Evolutionary conservation across 92 coral and sea anemone species (phyloP).

Genomic region (Zoanthus sansibaricus): DNA sequence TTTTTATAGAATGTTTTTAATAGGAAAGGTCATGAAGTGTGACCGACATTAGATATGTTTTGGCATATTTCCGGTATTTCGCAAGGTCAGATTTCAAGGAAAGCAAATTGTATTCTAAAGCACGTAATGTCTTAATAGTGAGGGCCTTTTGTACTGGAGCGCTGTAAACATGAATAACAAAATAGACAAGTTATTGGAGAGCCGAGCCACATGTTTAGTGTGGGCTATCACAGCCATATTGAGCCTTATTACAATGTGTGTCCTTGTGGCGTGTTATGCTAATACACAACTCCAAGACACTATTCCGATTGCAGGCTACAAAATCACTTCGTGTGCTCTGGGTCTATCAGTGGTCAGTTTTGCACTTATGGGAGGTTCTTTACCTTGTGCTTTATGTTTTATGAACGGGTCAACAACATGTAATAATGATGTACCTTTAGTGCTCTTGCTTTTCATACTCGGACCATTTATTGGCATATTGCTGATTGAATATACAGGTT

Average conservation of each 20-base stretch:
- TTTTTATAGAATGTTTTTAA: too few species aligned
- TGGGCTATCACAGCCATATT: slow-evolving; percentile 8
- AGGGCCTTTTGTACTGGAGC: neutral
- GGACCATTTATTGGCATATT: neutral
- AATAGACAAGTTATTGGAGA: neutral
- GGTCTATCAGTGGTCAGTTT: slow-evolving; percentile 25
- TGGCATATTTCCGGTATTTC: too few species aligned
- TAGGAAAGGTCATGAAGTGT: too few species aligned
- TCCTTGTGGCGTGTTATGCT: neutral
- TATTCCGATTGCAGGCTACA: neutral
- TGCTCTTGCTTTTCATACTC: neutral
- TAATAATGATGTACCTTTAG: neutral
- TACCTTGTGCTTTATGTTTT: neutral
- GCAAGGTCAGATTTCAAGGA: neutral
- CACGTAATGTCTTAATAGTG: neutral
- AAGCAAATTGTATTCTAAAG: neutral
- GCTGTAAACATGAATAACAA: neutral
- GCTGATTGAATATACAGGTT: slow-evolving; percentile 27
- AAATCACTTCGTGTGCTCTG: slow-evolving; percentile 23
- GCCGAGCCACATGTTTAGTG: neutral
- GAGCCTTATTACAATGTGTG: slow-evolving; percentile 23
- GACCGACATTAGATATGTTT: too few species aligned
- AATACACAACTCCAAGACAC: neutral
- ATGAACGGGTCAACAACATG: neutral
- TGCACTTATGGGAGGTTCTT: slow-evolving; percentile 1